These are phyloP conservation scores for Beroe ovata DNA, from an alignment of 37 sponge, comb jelly and placozoan genomes.

Conservation along the genomic window DNA sequence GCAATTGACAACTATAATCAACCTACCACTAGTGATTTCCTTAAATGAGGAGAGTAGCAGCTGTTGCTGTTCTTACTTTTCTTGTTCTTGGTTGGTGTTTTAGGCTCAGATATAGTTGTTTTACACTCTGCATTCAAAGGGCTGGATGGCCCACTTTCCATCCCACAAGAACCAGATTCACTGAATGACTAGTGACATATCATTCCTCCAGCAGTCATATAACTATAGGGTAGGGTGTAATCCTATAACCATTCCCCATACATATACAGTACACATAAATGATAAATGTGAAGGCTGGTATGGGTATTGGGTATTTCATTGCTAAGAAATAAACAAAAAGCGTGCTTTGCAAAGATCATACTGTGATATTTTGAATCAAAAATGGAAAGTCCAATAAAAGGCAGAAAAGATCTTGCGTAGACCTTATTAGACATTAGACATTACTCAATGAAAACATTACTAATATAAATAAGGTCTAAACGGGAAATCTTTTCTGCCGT, in stretches of 20 bases:
- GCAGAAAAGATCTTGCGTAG: no score
- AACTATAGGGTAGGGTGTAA: no score
- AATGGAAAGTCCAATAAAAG: no score
- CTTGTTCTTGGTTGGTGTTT: constrained; percentile 61
- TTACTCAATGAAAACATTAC: no score
- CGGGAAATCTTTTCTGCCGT: no score
- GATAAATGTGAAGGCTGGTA: neutral
- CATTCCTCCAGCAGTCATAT: neutral
- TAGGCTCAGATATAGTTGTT: constrained; percentile 9
- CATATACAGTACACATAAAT: neutral
- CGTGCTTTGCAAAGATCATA: no score
- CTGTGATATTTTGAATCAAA: no score
- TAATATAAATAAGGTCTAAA: no score
- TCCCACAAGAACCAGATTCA: neutral
- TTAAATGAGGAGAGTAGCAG: constrained; percentile 28
- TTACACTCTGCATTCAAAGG: constrained; percentile 28
- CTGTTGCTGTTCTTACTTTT: neutral
- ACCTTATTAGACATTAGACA: no score
- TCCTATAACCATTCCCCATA: no score
- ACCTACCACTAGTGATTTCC: constrained; percentile 15
- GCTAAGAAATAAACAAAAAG: no score
- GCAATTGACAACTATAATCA: no score
- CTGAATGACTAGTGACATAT: neutral
- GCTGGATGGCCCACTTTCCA: constrained; percentile 59
- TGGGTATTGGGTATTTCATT: neutral